Evolutionary conservation across 2,113 vertebrate genomes (phyloP), one percentile per base, ranked within the genome.

Genomic region (Albula glossodonta): DNA sequence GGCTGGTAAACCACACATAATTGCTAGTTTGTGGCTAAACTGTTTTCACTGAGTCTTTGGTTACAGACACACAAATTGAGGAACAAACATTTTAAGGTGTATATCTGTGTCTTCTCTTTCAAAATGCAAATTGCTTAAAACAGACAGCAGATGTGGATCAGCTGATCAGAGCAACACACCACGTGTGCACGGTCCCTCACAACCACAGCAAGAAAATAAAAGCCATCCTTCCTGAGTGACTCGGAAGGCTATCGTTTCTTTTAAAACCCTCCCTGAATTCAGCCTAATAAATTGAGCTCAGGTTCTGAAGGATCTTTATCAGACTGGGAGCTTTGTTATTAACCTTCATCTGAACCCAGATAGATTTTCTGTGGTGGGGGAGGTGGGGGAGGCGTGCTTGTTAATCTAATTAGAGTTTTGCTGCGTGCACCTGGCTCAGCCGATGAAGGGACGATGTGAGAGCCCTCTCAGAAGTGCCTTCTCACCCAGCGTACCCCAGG

Each of bases 261-360:
- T 31, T 80, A 80, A 80, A 85, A 19, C 84, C 52, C 31, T 41
- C 78, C 79, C 84, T 63, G 70, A 80, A 80, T 80, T 85, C 80
- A 79, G 52, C 78, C 77, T 25, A 48, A 63, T 80, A 52, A 79
- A 85, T 85, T 85, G 84, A 80, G 63, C 77, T 80, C 53, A 79
- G 79, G 87, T 87, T 82, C 84, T 86, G 52, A 80, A 86, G 83
- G 87, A 80, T 86, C 25, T 84, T 90, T 88, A 90, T 91, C 90
- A 87, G 86, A 63, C 78, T 56, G 74, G 83, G 84, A 83, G 84
- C 88, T 79, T 82, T 51, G 49, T 90, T 86, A 87, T 90, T 91
- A 91, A 91, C 90, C 91, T 90, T 79, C 86, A 50, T 84, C 87
- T 90, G 91, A 91, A 91, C 91, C 85, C 87, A 48, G 84, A 89